phyloP scores from a whole-genome alignment of 2,113 vertebrate genomes.

The Sarotherodon lohbergeri region DNA sequence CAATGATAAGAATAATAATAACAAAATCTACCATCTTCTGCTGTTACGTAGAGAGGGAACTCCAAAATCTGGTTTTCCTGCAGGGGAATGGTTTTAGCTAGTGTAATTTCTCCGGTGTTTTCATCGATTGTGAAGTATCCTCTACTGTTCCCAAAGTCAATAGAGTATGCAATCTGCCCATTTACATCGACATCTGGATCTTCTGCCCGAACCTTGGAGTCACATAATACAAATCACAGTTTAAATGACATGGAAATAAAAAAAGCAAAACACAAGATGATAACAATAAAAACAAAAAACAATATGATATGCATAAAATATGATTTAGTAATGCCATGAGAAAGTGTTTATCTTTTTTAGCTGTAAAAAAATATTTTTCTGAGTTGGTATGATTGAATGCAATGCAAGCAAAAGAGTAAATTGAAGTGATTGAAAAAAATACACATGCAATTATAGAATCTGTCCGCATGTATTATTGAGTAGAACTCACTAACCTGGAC shows the following conservation, averaged over 20 bases:
- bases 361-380: accelerated
- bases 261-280: not conserved
- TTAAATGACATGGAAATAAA: not conserved
- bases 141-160: slow-evolving; percentile 69
- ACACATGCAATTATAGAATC: not conserved
- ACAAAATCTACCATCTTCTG: slow-evolving; percentile 69
- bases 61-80: slow-evolving; percentile 31
- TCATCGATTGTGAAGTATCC: slow-evolving; percentile 66
- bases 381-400: not conserved
- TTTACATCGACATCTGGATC: slow-evolving; percentile 72
- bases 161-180: slow-evolving; percentile 66
- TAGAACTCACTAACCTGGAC: slow-evolving; percentile 61
- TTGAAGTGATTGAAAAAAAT: not conserved
- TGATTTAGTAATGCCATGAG: not conserved
- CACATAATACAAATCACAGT: not conserved
- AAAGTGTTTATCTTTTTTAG: not conserved
- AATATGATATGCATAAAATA: not conserved
- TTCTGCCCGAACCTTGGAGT: slow-evolving; percentile 65
- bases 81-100: slow-evolving; percentile 63
- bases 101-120: slow-evolving; percentile 63
- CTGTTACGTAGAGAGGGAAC: slow-evolving; percentile 72
- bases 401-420: not conserved
- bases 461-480: not conserved
- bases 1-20: accelerated
- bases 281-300: not conserved